Base-by-base conservation (phyloP, 2,113 vertebrate genomes). In the Centrocercus urophasianus region DNA sequence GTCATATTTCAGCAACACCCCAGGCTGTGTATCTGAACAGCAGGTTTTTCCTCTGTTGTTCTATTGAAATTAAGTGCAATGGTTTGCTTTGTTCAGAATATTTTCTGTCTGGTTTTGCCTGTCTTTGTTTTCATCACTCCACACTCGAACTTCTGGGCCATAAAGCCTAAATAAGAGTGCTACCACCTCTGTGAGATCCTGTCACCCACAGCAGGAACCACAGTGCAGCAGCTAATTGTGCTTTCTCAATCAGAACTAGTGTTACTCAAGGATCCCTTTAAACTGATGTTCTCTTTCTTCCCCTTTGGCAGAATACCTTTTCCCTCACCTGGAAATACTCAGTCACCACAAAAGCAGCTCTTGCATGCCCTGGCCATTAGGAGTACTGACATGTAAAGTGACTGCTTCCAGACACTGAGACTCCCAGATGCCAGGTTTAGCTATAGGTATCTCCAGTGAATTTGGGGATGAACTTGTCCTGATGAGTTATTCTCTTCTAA, bases 11-110 rank as follows among this genome's bases (percentile, higher is more conserved):
- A 93, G 52, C 61, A 86, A 6, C 42, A 42, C 30, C n/a, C 20
- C 20, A 38, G 86, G 36, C 66, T 78, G 15, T 70, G 42, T 59
- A 42, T 64, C 67, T 63, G 64, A 94, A 52, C n/a, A 88, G 69
- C 73, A 61, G 43, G 40, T 60, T 95, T 93, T 85, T 61, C 76
- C 45, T 83, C 81, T 67, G 85, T 95, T 90, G 52, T 79, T 93
- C 45, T 74, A 3, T 71, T 89, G 65, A 88, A 95, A 80, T 80
- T 32, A 75, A 94, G 56, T 72, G 64, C 47, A 59, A 25, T 48
- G 11, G 6, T 89, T 93, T 75, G 42, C 40, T 85, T 93, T 88
- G 50, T 59, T 89, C 42, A 32, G 72, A 77, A n/a, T 75, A 70
- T 78, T 67, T 93, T 89, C 61, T 74, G 34, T 60, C 71, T 89